These are phyloP conservation scores for Nasua narica DNA, from an alignment of 2,797 vertebrate species.

Conservation along the genomic window DNA sequence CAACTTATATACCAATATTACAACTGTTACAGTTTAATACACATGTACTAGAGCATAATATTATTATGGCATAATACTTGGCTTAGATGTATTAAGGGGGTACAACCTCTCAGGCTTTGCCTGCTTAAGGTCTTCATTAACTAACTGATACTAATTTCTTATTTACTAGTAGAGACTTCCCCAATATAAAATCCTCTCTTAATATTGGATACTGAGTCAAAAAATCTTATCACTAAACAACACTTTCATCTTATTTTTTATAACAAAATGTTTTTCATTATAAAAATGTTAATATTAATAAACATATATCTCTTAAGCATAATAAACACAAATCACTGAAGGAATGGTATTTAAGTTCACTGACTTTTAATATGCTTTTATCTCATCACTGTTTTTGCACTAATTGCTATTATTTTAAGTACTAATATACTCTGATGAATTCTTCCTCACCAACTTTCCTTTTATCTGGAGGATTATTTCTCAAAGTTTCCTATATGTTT, in stretches of 20 bases:
- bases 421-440: background rate
- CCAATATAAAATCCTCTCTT: background rate
- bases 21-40: background rate
- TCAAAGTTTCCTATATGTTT: background rate
- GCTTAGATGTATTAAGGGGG: background rate
- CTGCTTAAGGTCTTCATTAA: conserved; percentile 1
- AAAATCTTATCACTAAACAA: conserved; percentile 22
- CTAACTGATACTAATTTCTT: background rate
- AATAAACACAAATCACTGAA: background rate
- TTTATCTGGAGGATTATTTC: conserved; percentile 18
- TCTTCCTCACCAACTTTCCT: background rate
- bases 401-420: background rate
- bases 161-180: background rate
- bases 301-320: background rate
- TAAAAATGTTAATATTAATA: background rate
- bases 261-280: background rate
- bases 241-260: background rate
- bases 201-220: background rate
- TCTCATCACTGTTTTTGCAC: background rate
- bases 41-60: background rate
- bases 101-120: background rate
- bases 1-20: background rate
- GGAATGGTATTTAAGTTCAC: background rate
- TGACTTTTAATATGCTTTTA: conserved; percentile 11
- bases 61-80: background rate